Base-by-base conservation (phyloP, 2,888 invertebrate genomes). In the Pelosia muscerda region DNA sequence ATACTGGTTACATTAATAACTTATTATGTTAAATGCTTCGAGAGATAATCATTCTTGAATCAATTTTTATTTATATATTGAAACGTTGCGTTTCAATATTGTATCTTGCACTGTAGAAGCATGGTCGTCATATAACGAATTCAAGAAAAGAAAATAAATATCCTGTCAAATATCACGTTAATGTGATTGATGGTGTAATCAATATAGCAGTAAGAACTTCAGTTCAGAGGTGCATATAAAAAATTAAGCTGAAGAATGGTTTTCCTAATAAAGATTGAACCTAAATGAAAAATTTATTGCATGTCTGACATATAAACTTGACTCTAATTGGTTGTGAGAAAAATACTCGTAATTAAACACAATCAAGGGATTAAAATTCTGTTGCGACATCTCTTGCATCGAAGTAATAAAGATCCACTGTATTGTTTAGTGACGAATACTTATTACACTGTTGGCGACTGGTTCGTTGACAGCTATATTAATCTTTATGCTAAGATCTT, bases 251-350 rank as follows among this genome's bases (percentile, higher is more conserved):
- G 49, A 67, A 73, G 62, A 72, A 77, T 67, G 60, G 11, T 22
- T 19, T 49, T 13, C 19, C n/a, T 62, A 22, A 13, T 6, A 28
- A 22, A 42, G 38, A 67, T 76, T 75, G 73, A 19, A 62, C 66
- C 71, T 78, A 75, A 77, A 67, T 67, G 79, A 71, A 77, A 73
- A 72, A 78, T 83, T 85, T 77, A 83, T 81, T 78, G 73, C 79
- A 68, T 73, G 63, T 76, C 71, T 77, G 76, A 82, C 78, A 76
- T 81, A 76, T 65, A 54, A 71, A 72, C 70, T 60, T 64, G 65
- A 60, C 66, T 56, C 63, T 78, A 85, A 88, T 83, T 85, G 85
- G 66, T 69, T 81, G 87, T 88, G 88, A 78, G 88, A 88, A 86
- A 84, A 83, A 81, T 73, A 77, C 76, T 80, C 73, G 69, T 79